Percentiles rank a stretch among this genome's conserved stretches.
Conservation (phyloP, 2,888 invertebrate genomes). For the Limenitis camilla region DNA sequence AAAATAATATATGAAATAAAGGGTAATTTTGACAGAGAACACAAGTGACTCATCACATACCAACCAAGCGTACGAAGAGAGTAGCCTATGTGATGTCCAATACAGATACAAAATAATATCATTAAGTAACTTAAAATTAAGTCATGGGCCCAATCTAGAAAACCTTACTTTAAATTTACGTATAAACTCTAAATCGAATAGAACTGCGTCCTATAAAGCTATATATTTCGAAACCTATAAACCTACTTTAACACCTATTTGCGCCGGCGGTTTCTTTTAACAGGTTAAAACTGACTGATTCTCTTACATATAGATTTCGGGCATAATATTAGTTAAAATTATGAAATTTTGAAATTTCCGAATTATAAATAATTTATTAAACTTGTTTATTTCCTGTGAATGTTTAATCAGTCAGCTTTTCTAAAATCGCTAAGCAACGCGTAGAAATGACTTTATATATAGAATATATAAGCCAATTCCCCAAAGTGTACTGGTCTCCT, state of each 20-base stretch:
- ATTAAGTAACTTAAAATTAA: slow-evolving; percentile 64
- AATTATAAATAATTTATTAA: too few species aligned
- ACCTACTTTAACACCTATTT: slow-evolving; percentile 36
- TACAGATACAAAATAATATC: slow-evolving; percentile 32
- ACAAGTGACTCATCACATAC: slow-evolving; percentile 11
- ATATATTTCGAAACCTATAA: slow-evolving; percentile 62
- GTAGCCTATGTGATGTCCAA: slow-evolving; percentile 29
- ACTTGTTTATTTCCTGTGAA: background rate
- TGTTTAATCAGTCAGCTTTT: background rate
- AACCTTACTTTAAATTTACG: slow-evolving; percentile 58
- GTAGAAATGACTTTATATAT: too few species aligned
- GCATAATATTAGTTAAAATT: too few species aligned
- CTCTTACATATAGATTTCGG: too few species aligned
- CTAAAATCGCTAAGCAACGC: background rate
- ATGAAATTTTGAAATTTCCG: too few species aligned
- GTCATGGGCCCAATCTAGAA: slow-evolving; percentile 71
- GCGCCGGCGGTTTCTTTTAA: slow-evolving; percentile 23
- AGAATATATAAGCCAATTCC: too few species aligned
- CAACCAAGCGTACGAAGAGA: slow-evolving; percentile 35
- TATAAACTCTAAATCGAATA: slow-evolving; percentile 52
- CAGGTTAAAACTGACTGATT: slow-evolving; percentile 4
- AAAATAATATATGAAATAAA: slow-evolving; percentile 10
- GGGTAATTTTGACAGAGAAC: slow-evolving; percentile 29
- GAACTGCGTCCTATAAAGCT: slow-evolving; percentile 60
- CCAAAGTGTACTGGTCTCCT: too few species aligned